Base-by-base conservation (phyloP, 2,888 invertebrate genomes). In the Cheilosia soror region DNA sequence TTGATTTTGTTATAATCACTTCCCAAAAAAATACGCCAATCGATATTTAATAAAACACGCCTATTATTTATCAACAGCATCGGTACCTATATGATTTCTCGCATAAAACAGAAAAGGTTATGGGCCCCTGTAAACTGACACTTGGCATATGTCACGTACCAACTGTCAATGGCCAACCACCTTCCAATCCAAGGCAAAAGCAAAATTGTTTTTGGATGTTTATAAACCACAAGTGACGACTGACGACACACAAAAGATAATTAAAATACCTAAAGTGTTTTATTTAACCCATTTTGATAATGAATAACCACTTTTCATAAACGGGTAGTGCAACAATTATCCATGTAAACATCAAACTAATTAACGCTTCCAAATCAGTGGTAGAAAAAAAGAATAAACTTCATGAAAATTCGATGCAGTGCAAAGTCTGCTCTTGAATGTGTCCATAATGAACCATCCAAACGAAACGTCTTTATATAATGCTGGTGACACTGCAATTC, bases 381-480 rank as follows among this genome's bases (percentile, higher is more conserved):
- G 27, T 37, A 49, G 27, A 55, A 58, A 44, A 5, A 57, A 72
- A 79, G 11, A 1, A 47, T 9, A 65, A 75, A 65, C 20, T 75
- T 65, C 20, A 84, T 76, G 58, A 69, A 60, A 66, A 71, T 65
- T 37, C 53, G 7, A 62, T 72, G 47, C 68, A 47, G 75, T 60
- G 65, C 80, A 80, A 84, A 84, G 79, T 84, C 80, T 75, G 57
- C 44, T 73, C 55, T 66, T 15, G 15, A 62, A 57, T 76, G 49
- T 66, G 27, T 76, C 51, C 20, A 80, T 25, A 62, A 84, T 84
- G 84, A 80, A 76, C 75, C 71, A 84, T 53, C 75, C 63, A 33
- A 51, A 80, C 58, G 84, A 84, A 40, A 57, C 69, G n/a, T 79
- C 73, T 75, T 75, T 84, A 75, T 66, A 80, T 65, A 84, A 75